A percentile compares a stretch with the other conserved stretches of the same genome.
Conservation (phyloP, 53 echinoderm and acorn worm species). For the Antedon mediterranea region DNA sequence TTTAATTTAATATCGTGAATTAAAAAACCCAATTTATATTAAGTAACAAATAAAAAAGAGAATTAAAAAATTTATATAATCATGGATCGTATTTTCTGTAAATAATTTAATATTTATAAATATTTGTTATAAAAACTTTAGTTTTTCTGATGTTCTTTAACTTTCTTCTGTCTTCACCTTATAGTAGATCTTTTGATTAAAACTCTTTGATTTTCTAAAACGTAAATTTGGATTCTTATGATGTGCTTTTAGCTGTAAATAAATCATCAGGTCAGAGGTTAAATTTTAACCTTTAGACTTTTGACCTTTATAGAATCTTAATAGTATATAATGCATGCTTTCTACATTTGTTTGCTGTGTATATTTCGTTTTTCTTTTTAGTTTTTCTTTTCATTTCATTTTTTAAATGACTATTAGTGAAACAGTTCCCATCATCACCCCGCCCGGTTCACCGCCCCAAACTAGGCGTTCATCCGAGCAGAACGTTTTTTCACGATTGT, state of each 20-base stretch:
- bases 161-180: too few relatives aligned
- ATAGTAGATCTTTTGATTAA: too few relatives aligned
- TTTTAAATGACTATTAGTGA: slow-evolving; percentile 26
- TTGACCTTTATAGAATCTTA: not conserved
- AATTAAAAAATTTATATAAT: too few relatives aligned
- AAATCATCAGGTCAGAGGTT: not conserved
- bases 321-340: not conserved
- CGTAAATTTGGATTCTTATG: not conserved
- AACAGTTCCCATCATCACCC: slow-evolving; percentile 51
- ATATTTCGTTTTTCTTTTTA: not conserved
- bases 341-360: not conserved
- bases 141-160: too few relatives aligned
- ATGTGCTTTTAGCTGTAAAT: not conserved
- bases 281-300: not conserved
- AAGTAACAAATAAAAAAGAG: too few relatives aligned
- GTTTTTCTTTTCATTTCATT: not conserved
- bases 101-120: too few relatives aligned
- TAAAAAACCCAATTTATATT: too few relatives aligned
- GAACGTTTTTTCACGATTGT: slow-evolving; percentile 70
- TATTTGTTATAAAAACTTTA: too few relatives aligned
- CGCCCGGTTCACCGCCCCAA: slow-evolving; percentile 65
- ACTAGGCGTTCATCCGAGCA: slow-evolving; percentile 26
- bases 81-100: too few relatives aligned
- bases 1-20: too few relatives aligned
- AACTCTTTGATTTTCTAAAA: too few relatives aligned